These are phyloP conservation scores for Phalacrocorax aristotelis DNA, from an alignment of 2,113 vertebrate species.

Conservation along the genomic window DNA sequence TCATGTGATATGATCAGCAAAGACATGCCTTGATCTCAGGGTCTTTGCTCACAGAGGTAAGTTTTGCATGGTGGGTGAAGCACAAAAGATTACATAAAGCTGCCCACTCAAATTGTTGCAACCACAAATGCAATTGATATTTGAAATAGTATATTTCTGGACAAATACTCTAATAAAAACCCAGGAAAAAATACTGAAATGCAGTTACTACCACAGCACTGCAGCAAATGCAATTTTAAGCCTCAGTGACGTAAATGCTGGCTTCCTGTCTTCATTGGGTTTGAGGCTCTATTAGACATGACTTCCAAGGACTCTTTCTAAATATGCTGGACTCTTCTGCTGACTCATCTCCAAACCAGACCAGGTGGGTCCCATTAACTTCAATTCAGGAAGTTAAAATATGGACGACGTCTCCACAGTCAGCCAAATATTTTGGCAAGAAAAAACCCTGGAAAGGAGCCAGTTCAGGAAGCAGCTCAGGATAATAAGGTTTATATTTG, in stretches of 20 bases:
- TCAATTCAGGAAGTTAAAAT: constrained; percentile 7
- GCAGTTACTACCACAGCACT: not conserved
- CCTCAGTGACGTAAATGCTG: not conserved
- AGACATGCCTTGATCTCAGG: not conserved
- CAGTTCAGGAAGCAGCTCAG: constrained; percentile 60
- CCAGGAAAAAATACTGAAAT: constrained; percentile 32
- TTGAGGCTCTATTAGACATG: not conserved
- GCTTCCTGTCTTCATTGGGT: not conserved
- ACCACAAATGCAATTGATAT: constrained; percentile 54
- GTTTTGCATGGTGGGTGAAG: not conserved
- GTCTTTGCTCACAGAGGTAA: not conserved
- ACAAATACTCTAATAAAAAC: constrained; percentile 35
- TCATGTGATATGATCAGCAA: not conserved
- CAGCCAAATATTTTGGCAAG: constrained; percentile 41
- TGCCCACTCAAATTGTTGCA: constrained; percentile 40
- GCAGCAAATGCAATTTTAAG: not conserved
- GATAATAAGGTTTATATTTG: constrained; percentile 54
- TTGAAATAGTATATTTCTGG: constrained; percentile 61
- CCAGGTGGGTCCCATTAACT: constrained; percentile 56
- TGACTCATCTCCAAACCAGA: constrained; percentile 42
- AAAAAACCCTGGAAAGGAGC: constrained; percentile 25
- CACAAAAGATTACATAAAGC: constrained; percentile 7
- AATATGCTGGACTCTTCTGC: not conserved
- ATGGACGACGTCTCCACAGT: constrained; percentile 21
- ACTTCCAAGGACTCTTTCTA: not conserved